Conservation (phyloP, 2,888 invertebrate genomes). For the Meta bourneti region DNA sequence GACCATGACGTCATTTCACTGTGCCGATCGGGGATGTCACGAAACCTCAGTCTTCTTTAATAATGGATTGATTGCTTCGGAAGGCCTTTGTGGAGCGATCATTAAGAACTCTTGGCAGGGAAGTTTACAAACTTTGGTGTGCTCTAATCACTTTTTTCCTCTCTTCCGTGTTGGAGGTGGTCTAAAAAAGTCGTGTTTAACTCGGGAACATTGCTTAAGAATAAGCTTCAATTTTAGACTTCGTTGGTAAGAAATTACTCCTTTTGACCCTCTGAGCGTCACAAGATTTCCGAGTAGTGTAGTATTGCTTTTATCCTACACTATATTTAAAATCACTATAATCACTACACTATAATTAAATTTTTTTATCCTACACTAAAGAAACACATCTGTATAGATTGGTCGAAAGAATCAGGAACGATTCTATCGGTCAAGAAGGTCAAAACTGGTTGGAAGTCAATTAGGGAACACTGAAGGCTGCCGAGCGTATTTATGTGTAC, state of each 20-base stretch:
- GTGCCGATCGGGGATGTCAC: slow-evolving; percentile 59
- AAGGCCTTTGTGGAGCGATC: slow-evolving; percentile 49
- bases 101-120: slow-evolving; percentile 31
- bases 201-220: neutral
- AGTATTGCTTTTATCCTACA: neutral
- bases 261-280: too few species aligned
- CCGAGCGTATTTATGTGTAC: too few species aligned
- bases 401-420: too few species aligned
- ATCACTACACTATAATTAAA: too few species aligned
- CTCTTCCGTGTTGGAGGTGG: neutral
- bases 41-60: slow-evolving; percentile 49
- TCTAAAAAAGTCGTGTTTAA: neutral
- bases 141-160: slow-evolving; percentile 22
- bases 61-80: slow-evolving; percentile 64
- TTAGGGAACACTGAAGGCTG: too few species aligned
- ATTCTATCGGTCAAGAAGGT: too few species aligned
- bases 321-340: too few species aligned
- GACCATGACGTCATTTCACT: slow-evolving; percentile 59
- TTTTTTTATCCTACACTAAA: too few species aligned
- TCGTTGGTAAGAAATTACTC: neutral
- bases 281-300: too few species aligned
- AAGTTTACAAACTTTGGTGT: slow-evolving; percentile 21
- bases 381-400: too few species aligned
- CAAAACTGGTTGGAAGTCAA: too few species aligned
- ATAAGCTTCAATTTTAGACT: neutral